A percentile compares a stretch with the other conserved stretches of the same genome.
Conservation (phyloP, 2,113 vertebrate species). For the Cichladusa arquata region DNA sequence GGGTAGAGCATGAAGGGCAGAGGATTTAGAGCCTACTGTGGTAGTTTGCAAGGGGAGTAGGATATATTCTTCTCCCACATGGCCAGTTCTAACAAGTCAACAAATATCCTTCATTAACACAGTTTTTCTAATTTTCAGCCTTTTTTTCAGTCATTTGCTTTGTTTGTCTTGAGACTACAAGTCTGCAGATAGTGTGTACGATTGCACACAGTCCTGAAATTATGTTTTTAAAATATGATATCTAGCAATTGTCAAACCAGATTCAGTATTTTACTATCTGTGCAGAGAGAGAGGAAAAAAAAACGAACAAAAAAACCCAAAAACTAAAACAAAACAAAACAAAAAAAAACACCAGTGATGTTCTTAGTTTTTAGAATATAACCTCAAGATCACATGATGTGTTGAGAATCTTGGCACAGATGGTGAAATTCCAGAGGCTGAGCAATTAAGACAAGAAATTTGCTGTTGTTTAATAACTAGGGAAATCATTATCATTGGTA, state of each 20-base stretch:
- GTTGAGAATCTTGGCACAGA: neutral
- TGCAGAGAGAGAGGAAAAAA: neutral
- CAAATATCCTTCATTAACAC: neutral
- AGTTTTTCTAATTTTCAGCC: neutral
- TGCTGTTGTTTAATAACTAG: neutral
- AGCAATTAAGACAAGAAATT: neutral
- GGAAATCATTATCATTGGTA: conserved; percentile 25
- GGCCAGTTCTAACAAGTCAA: neutral
- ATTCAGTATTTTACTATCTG: neutral
- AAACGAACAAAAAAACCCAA: too few species aligned
- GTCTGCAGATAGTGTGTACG: neutral
- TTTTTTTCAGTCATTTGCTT: neutral
- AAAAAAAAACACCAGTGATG: neutral
- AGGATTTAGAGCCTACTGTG: neutral
- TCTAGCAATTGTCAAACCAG: neutral
- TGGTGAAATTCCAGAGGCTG: neutral
- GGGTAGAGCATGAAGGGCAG: neutral
- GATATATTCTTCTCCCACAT: neutral
- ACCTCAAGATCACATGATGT: neutral
- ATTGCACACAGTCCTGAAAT: neutral
- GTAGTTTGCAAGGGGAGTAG: neutral
- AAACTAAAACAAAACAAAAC: too few species aligned
- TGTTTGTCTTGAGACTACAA: neutral
- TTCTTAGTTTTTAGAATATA: neutral
- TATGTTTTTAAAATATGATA: neutral